Percentiles rank a stretch among this genome's conserved stretches.
Conservation (phyloP, 2,113 vertebrate genomes). For the Gallinago jamesoni region DNA sequence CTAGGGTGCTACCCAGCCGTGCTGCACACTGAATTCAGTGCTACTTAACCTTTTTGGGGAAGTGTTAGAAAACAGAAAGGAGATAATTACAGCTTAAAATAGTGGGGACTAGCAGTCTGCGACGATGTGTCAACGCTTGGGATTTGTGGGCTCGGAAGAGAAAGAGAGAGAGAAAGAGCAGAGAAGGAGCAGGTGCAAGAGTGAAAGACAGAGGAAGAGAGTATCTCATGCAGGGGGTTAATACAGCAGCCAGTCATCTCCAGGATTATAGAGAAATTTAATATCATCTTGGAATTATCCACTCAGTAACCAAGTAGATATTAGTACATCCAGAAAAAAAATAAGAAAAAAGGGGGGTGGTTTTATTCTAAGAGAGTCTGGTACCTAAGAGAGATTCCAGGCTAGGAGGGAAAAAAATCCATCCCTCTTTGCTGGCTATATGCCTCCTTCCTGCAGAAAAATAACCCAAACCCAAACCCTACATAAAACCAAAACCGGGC, state of each 20-base stretch:
- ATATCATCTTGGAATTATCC: not conserved
- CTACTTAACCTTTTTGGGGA: not conserved
- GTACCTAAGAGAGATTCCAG: not conserved
- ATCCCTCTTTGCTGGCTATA: not conserved
- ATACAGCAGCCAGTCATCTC: not conserved
- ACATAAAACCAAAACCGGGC: not conserved
- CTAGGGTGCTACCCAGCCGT: not conserved
- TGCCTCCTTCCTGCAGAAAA: not conserved
- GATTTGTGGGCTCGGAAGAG: not conserved
- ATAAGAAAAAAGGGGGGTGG: not conserved
- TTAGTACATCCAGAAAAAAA: not conserved
- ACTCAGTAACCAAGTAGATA: not conserved
- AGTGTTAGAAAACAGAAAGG: not conserved
- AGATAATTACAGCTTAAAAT: not conserved
- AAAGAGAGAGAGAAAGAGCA: not conserved
- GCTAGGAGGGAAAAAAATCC: not conserved
- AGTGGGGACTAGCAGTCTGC: not conserved
- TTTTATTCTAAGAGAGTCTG: not conserved
- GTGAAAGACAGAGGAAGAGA: not conserved
- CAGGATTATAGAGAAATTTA: conserved; percentile 7
- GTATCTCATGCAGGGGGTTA: conserved; percentile 8
- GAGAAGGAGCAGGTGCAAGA: not conserved
- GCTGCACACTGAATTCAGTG: not conserved
- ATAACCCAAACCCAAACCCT: not conserved
- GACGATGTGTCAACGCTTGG: rapidly evolving